Percentiles rank a stretch among this genome's conserved stretches.
These are phyloP conservation scores for Borostomias antarcticus DNA, from an alignment of 2,797 vertebrate genomes.

Conservation along the genomic window DNA sequence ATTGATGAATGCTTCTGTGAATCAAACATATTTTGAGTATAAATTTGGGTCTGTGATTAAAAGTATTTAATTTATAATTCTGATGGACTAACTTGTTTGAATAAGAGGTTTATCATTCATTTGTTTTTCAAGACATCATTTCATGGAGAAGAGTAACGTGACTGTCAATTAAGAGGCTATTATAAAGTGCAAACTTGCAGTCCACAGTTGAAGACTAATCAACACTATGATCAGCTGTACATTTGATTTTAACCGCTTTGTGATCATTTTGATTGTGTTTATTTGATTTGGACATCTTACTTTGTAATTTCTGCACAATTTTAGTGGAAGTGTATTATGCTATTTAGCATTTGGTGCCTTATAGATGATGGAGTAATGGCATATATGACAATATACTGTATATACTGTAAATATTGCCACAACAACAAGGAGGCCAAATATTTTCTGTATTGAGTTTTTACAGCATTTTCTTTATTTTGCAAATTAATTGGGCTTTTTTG, in stretches of 20 bases:
- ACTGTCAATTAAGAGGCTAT: background rate
- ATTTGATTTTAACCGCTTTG: slow-evolving; percentile 17
- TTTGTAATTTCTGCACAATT: slow-evolving; percentile 71
- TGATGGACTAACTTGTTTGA: background rate
- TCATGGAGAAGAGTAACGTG: background rate
- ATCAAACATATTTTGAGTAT: too few species aligned
- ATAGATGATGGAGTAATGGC: slow-evolving; percentile 75
- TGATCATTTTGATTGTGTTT: slow-evolving; percentile 13
- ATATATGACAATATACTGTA: slow-evolving; percentile 81
- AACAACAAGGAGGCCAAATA: slow-evolving; percentile 86
- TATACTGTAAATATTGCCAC: slow-evolving; percentile 85
- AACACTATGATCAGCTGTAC: slow-evolving; percentile 4
- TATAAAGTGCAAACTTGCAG: background rate
- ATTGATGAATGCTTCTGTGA: too few species aligned
- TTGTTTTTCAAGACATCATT: background rate
- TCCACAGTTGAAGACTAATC: slow-evolving; percentile 16
- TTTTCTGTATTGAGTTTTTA: slow-evolving; percentile 90
- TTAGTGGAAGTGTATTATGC: slow-evolving; percentile 74
- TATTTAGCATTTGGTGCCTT: slow-evolving; percentile 88
- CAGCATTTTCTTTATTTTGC: slow-evolving; percentile 84
- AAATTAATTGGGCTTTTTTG: slow-evolving; percentile 78
- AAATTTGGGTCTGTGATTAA: background rate
- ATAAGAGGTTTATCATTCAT: background rate
- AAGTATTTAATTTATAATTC: background rate
- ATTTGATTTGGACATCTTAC: slow-evolving; percentile 37